Evolutionary conservation across 2,113 vertebrate genomes (phyloP).

Genomic region (Psittacula cyanocephala): DNA sequence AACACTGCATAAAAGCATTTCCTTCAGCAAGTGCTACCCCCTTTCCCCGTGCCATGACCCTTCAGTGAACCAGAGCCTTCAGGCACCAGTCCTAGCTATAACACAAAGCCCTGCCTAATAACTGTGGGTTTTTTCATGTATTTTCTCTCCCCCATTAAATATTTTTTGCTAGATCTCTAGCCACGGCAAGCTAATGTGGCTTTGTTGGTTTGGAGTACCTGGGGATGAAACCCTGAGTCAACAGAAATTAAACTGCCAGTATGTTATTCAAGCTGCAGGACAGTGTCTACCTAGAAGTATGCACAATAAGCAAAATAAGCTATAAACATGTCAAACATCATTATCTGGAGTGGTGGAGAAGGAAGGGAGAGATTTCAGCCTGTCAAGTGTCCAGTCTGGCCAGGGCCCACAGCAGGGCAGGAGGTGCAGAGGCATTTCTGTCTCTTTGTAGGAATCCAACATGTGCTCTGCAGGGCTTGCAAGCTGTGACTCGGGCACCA

Average conservation of each 20-base stretch:
- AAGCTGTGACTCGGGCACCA: accelerated
- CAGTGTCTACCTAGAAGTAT: neutral
- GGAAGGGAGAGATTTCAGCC: neutral
- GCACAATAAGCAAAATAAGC: neutral
- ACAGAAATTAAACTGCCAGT: neutral
- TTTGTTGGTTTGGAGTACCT: neutral
- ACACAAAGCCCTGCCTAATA: neutral
- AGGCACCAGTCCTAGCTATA: neutral
- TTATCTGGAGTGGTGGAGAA: neutral
- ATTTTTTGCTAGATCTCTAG: neutral
- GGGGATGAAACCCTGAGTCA: neutral
- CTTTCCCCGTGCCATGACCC: neutral
- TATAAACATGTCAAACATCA: neutral
- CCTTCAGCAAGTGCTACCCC: neutral
- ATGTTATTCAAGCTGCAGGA: neutral
- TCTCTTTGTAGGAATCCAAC: neutral
- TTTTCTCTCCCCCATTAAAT: neutral
- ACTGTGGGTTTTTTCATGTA: neutral
- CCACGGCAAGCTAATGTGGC: neutral
- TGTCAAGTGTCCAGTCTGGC: too few species aligned
- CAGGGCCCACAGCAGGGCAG: accelerated
- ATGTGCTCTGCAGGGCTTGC: neutral
- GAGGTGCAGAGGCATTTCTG: neutral
- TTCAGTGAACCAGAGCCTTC: neutral
- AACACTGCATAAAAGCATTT: neutral